phyloP scores from a whole-genome alignment of 2,113 vertebrate species.

The Osmerus mordax region DNA sequence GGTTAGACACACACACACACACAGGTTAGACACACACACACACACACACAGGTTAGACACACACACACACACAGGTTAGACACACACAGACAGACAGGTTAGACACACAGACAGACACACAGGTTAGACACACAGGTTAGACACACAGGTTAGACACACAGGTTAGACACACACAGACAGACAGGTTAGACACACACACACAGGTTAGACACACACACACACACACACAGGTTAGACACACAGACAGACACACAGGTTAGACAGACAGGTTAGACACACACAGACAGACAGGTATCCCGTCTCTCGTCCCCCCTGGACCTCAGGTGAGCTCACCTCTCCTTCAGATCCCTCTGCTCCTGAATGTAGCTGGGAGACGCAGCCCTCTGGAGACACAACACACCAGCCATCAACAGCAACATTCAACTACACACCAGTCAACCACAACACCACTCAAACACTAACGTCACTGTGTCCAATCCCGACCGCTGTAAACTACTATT shows the following conservation, averaged over 20 bases:
- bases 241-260: neutral
- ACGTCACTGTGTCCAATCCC: too few species aligned
- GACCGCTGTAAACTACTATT: too few species aligned
- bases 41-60: too few species aligned
- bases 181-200: slow-evolving; percentile 6
- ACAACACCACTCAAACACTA: neutral
- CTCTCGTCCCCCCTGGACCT: too few species aligned
- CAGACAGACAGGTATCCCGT: too few species aligned
- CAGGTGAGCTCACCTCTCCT: slow-evolving; percentile 71
- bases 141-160: too few species aligned
- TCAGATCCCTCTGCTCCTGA: slow-evolving; percentile 82
- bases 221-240: neutral
- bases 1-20: too few species aligned
- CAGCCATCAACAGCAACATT: neutral
- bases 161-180: neutral
- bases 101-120: too few species aligned
- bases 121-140: neutral
- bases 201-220: neutral
- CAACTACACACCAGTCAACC: neutral
- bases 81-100: too few species aligned
- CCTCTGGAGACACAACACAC: slow-evolving; percentile 51
- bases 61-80: too few species aligned
- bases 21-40: too few species aligned
- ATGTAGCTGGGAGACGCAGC: slow-evolving; percentile 76
- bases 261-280: neutral